A percentile compares a stretch with the other conserved stretches of the same genome.
phyloP scores from a whole-genome alignment of 2,888 invertebrate genomes.

The Stomorhina lunata region DNA sequence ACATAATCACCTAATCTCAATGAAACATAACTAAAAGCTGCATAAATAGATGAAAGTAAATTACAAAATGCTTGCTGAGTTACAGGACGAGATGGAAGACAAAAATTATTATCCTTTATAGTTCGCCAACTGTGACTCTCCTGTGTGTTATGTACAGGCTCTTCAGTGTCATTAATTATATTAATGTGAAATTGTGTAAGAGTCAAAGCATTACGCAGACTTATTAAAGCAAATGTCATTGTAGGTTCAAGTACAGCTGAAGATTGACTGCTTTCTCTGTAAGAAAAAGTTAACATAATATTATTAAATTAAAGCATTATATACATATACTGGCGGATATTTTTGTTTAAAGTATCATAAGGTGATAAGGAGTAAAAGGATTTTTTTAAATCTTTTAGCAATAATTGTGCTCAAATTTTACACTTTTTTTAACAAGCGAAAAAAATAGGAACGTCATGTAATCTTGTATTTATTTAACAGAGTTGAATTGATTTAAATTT shows the following conservation, averaged over 20 bases:
- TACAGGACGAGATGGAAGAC: conserved; percentile 83
- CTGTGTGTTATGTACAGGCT: conserved; percentile 33
- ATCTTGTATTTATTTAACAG: too few relatives aligned
- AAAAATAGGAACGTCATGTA: too few relatives aligned
- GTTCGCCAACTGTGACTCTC: conserved; percentile 69
- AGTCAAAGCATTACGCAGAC: conserved; percentile 89
- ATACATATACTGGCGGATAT: too few relatives aligned
- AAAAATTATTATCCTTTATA: conserved; percentile 81
- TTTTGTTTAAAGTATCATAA: too few relatives aligned
- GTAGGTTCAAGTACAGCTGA: conserved; percentile 93
- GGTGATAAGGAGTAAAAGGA: too few relatives aligned
- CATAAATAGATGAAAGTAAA: conserved; percentile 85
- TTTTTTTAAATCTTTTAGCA: too few relatives aligned
- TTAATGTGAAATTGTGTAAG: conserved; percentile 71
- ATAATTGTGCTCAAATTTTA: too few relatives aligned
- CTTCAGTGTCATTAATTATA: conserved; percentile 58
- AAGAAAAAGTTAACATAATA: neutral
- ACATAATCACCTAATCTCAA: conserved; percentile 92
- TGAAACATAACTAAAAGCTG: conserved; percentile 91
- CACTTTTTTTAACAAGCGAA: too few relatives aligned
- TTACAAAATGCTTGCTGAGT: conserved; percentile 83
- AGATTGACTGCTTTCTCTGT: conserved; percentile 82
- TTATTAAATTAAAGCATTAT: neutral
- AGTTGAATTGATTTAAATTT: too few relatives aligned
- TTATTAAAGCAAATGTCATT: conserved; percentile 93